phyloP scores from a whole-genome alignment of 2,797 vertebrate genomes.

The Neosilurus mollespiculum region DNA sequence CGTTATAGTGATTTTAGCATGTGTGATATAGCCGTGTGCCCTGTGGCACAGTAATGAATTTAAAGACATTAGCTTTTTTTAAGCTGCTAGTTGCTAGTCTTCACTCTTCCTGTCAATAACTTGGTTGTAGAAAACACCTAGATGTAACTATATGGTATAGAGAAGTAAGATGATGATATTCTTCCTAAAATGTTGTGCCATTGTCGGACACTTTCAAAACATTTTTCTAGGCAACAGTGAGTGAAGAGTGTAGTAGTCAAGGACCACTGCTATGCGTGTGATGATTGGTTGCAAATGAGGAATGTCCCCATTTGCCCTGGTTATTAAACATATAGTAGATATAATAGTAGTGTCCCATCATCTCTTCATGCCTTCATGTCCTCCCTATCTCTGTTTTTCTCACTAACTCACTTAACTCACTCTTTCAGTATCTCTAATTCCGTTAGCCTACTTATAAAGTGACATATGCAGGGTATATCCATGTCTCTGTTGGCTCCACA shows the following conservation, averaged over 20 bases:
- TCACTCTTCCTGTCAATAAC: constrained; percentile 48
- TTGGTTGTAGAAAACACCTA: neutral
- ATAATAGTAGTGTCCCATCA: too few relatives aligned
- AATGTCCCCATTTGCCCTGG: neutral
- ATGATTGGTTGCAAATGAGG: neutral
- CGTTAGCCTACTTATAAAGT: constrained; percentile 54
- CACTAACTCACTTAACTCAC: neutral
- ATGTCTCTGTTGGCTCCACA: constrained; percentile 48
- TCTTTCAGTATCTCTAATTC: constrained; percentile 4
- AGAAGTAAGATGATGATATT: neutral
- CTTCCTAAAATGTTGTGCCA: neutral
- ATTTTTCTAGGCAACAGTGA: neutral
- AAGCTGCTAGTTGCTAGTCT: neutral
- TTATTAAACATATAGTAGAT: constrained; percentile 15
- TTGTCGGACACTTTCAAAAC: neutral
- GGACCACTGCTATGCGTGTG: neutral
- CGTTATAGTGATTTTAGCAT: constrained; percentile 1
- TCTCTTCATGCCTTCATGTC: neutral
- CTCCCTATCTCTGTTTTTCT: neutral
- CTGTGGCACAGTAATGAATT: neutral
- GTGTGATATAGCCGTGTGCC: neutral
- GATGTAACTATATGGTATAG: neutral
- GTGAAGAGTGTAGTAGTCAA: neutral
- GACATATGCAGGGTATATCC: constrained; percentile 45
- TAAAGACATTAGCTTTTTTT: neutral